Percentiles rank a stretch among this genome's conserved stretches.
Conservation (phyloP, 2,113 vertebrate species). For the Syrmaticus mikado region DNA sequence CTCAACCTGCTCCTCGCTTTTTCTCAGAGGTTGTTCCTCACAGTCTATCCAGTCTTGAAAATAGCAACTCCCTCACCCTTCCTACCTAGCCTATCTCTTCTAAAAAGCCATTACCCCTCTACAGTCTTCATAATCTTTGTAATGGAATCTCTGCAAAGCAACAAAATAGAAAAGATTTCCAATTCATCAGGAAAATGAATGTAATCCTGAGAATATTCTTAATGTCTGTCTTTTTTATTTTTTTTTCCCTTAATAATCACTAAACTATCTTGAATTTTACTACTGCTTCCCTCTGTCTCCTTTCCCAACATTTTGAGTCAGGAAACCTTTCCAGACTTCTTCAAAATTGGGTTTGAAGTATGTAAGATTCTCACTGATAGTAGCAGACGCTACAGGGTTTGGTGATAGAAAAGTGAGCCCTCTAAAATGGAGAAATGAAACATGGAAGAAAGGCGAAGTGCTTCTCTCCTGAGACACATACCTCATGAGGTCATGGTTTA, state of each 20-base stretch:
- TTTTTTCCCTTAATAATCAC: neutral
- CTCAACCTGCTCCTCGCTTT: too few species aligned
- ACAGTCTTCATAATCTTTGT: neutral
- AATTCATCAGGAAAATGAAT: neutral
- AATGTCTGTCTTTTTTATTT: neutral
- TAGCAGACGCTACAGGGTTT: neutral
- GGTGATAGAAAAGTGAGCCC: neutral
- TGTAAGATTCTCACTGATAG: neutral
- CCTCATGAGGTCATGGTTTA: neutral
- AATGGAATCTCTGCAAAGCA: neutral
- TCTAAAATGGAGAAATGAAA: neutral
- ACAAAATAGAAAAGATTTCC: neutral
- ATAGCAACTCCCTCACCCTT: too few species aligned
- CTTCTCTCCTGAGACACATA: neutral
- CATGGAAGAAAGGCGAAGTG: accelerated
- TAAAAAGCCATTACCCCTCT: too few species aligned
- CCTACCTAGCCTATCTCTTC: too few species aligned
- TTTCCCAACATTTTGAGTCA: neutral
- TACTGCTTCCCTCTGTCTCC: neutral
- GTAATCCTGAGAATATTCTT: neutral
- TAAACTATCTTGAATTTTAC: neutral
- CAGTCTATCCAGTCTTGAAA: too few species aligned
- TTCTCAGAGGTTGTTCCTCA: too few species aligned
- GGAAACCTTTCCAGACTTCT: neutral
- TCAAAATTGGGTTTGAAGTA: neutral